phyloP scores from a whole-genome alignment of 2,797 vertebrate species.

The Micromesistius poutassou region DNA sequence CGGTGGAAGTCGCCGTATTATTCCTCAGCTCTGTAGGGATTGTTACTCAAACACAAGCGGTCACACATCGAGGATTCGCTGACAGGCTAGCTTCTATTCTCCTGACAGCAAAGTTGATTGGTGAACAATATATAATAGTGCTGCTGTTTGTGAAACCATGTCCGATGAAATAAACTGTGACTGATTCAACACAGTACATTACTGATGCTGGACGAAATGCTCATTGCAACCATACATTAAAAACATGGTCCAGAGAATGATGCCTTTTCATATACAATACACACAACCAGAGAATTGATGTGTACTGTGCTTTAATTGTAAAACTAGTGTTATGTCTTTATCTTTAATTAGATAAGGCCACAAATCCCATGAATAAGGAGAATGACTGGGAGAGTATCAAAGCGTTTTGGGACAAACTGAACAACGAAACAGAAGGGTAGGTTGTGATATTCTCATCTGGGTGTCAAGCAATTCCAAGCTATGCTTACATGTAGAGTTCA shows the following conservation, averaged over 20 bases:
- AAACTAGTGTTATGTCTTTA: neutral
- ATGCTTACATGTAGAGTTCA: neutral
- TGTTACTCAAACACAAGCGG: neutral
- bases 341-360: constrained; percentile 82
- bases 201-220: neutral
- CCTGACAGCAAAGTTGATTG: neutral
- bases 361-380: constrained; percentile 91
- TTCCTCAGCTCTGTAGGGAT: neutral
- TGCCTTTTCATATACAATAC: neutral
- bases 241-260: neutral
- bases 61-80: neutral
- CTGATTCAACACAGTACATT: neutral
- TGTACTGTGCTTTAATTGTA: no score
- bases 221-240: neutral
- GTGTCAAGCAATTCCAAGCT: neutral
- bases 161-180: neutral
- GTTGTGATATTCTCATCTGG: constrained; percentile 32
- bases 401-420: constrained; percentile 89
- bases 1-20: neutral
- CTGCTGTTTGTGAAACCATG: neutral
- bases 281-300: neutral
- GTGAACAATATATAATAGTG: neutral
- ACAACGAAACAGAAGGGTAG: constrained; percentile 91
- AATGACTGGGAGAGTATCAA: constrained; percentile 88
- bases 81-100: neutral